Evolutionary conservation across 2,797 vertebrate genomes (phyloP), one percentile per base, ranked within the genome.

Genomic region (Syncerus caffer): DNA sequence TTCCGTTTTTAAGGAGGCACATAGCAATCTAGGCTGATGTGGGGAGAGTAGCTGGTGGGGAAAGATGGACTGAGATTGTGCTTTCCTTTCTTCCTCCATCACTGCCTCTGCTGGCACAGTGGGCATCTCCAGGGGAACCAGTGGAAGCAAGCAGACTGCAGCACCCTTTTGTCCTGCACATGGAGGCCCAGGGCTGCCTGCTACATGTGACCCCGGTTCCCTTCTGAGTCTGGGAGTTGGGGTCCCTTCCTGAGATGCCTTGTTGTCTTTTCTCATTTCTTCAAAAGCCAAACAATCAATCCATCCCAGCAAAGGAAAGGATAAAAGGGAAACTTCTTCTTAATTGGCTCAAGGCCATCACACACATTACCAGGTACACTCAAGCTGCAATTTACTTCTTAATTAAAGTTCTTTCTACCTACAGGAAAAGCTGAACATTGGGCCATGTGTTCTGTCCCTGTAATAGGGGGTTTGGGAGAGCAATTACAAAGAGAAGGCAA

Each of bases 321-420:
- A 94, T 93, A 80, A 96, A 93, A 94, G 80, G 78, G 76, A 96
- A 98, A 50, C 83, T 60, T 94, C 83, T 60, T 94, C 95, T 96
- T 98, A 95, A 51, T 89, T 97, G 82, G 85, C 83, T 17, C 13
- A 92, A 92, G 85, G 82, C 93, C 90, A 98, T 42, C 21, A 29
- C 93, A 17, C 97, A 84, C 97, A 97, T 98, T 96, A 89, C 92
- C 97, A 98, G 86, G 57, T 97, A 6, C 53, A n/a, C 29, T 97
- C 96, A 88, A 89, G 31, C 90, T 95, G 88, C 93, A 93, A 57
- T 92, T 98, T 90, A 80, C 55, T 97, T 97, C 79, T 98, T 90
- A 97, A 90, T 86, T 97, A 50, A 97, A 97, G 51, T 95, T 97
- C 90, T 55, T 97, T 88, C 45, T 97, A 76, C 58, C 92, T 21